These are phyloP conservation scores for Tineola bisselliella DNA, from an alignment of 2,888 invertebrate species.

Conservation along the genomic window DNA sequence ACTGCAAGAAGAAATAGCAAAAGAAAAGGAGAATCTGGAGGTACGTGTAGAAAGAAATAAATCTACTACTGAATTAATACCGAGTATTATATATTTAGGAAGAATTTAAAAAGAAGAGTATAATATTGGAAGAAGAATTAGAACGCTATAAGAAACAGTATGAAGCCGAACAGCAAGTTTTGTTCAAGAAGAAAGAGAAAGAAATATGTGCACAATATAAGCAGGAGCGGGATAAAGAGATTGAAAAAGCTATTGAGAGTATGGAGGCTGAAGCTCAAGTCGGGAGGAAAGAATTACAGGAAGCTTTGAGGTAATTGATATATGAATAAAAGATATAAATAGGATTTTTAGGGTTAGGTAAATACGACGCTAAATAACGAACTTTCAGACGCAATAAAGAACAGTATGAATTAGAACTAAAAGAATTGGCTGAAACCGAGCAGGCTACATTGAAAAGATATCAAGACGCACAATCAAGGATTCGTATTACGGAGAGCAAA, in stretches of 20 bases:
- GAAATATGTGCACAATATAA: conserved; percentile 75
- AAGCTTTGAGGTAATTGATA: conserved; percentile 51
- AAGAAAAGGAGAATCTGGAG: conserved; percentile 36
- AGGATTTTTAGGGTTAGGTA: too few relatives aligned
- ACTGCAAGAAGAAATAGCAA: conserved; percentile 37
- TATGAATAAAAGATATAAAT: not conserved
- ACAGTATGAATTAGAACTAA: conserved; percentile 78
- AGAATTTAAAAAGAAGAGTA: conserved; percentile 65
- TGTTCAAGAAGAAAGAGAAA: conserved; percentile 73
- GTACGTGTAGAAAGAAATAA: too few relatives aligned
- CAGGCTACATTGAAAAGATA: conserved; percentile 73
- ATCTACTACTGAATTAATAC: too few relatives aligned
- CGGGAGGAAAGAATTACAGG: conserved; percentile 69
- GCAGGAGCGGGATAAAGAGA: conserved; percentile 80
- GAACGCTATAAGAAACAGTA: conserved; percentile 72
- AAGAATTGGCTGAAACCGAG: conserved; percentile 73
- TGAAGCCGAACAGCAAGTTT: conserved; percentile 68
- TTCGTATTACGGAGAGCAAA: conserved; percentile 72
- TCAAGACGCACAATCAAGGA: conserved; percentile 71
- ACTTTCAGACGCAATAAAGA: conserved; percentile 73
- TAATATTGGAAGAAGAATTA: conserved; percentile 69
- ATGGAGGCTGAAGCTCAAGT: conserved; percentile 74
- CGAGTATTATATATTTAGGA: conserved; percentile 26
- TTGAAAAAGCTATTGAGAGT: conserved; percentile 76
- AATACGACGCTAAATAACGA: too few relatives aligned